Conservation (phyloP, 2,797 vertebrate species). For the Hipposideros larvatus region DNA sequence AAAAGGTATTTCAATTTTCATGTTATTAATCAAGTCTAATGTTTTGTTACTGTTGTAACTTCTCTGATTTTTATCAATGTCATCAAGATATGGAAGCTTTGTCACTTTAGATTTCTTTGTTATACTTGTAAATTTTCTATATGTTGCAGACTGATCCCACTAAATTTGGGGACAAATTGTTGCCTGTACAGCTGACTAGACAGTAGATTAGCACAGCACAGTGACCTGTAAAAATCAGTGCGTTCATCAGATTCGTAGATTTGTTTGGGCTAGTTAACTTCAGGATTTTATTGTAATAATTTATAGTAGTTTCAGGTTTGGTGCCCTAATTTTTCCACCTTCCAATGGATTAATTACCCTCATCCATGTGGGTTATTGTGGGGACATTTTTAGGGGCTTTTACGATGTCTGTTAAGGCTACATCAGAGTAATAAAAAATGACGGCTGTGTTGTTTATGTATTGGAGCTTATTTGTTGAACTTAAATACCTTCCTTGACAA, state of each 20-base stretch:
- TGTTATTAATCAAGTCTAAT: background rate
- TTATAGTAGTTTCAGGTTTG: background rate
- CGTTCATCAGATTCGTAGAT: background rate
- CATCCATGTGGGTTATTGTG: background rate
- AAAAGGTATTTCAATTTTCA: background rate
- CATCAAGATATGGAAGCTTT: background rate
- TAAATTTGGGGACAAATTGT: background rate
- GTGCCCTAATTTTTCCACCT: background rate
- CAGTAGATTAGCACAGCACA: background rate
- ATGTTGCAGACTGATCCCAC: background rate
- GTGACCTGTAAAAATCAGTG: background rate
- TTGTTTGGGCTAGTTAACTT: background rate
- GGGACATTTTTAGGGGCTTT: background rate
- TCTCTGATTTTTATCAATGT: conserved; percentile 32
- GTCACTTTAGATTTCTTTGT: conserved; percentile 32
- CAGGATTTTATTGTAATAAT: background rate
- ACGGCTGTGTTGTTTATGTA: background rate
- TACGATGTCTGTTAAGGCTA: background rate
- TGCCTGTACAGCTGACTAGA: background rate
- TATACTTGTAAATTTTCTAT: background rate
- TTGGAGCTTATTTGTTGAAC: background rate
- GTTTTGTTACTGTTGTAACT: background rate
- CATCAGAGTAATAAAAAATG: background rate
- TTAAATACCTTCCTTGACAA: conserved; percentile 33
- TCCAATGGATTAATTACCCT: background rate